A percentile compares a stretch with the other conserved stretches of the same genome.
Conservation (phyloP, 1,140 invertebrate genomes). For the Sminthurinus signatus region DNA sequence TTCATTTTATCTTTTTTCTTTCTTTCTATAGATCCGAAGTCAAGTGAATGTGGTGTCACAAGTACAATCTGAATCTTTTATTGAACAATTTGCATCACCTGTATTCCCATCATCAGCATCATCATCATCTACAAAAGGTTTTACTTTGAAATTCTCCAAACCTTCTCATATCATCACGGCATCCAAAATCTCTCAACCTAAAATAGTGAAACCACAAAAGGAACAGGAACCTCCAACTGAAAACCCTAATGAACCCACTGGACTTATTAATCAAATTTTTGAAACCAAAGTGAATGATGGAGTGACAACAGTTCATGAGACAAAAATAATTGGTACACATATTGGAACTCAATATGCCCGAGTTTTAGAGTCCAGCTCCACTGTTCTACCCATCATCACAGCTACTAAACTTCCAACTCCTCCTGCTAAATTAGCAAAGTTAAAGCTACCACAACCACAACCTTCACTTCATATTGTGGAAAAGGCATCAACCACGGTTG, state of each 20-base stretch:
- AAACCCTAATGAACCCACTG: slow-evolving; percentile 53
- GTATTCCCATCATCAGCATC: too few species aligned
- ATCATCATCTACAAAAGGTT: slow-evolving; percentile 41
- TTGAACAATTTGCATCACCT: too few species aligned
- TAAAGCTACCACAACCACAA: slow-evolving; percentile 6
- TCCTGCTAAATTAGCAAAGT: background rate
- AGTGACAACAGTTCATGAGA: slow-evolving; percentile 74
- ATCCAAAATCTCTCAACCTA: background rate
- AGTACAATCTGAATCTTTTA: background rate
- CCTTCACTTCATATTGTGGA: slow-evolving; percentile 22
- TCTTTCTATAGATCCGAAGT: slow-evolving; percentile 28
- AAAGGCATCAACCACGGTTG: background rate
- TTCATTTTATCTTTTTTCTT: too few species aligned
- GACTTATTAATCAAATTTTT: slow-evolving; percentile 69
- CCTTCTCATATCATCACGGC: background rate
- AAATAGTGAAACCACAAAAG: slow-evolving; percentile 15
- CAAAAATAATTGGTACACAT: slow-evolving; percentile 77
- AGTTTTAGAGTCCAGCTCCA: slow-evolving; percentile 64
- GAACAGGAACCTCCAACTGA: too few species aligned
- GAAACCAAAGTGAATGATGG: slow-evolving; percentile 76
- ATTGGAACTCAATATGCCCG: slow-evolving; percentile 77
- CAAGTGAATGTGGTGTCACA: slow-evolving; percentile 27
- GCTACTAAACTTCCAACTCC: slow-evolving; percentile 20
- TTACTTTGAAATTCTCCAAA: slow-evolving; percentile 33
- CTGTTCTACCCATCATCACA: slow-evolving; percentile 47